Conservation (phyloP, 2,888 invertebrate species). For the Phyllotreta striolata region DNA sequence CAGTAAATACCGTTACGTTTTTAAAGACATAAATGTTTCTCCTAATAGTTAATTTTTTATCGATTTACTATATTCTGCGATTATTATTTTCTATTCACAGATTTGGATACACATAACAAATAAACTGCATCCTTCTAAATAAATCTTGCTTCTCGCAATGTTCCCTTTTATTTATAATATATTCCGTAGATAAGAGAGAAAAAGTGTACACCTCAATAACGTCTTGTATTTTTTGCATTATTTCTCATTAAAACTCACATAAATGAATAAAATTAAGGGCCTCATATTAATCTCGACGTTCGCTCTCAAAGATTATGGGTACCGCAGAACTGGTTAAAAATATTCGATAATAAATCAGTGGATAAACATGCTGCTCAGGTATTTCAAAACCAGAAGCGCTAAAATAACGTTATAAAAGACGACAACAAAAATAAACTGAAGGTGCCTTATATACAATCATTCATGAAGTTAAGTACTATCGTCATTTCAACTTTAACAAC, state of each 20-base stretch:
- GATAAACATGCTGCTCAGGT: conserved; percentile 56
- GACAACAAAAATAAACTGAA: conserved; percentile 42
- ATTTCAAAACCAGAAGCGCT: conserved; percentile 57
- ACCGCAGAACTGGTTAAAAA: conserved; percentile 56
- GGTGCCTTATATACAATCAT: conserved; percentile 33
- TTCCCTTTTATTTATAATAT: conserved; percentile 24
- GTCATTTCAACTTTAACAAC: conserved; percentile 8
- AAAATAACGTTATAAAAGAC: conserved; percentile 37
- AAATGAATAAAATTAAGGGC: conserved; percentile 51
- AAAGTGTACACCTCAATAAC: conserved; percentile 29
- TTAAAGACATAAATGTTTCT: no score
- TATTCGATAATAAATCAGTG: conserved; percentile 55
- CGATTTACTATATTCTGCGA: no score
- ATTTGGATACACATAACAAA: no score
- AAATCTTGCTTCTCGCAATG: conserved; percentile 12
- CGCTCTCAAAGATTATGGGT: conserved; percentile 48
- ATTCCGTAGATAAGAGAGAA: conserved; percentile 31
- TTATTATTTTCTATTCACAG: no score
- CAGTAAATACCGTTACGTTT: no score
- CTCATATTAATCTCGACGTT: conserved; percentile 48
- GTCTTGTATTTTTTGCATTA: conserved; percentile 39
- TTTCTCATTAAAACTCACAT: conserved; percentile 51
- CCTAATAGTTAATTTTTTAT: no score
- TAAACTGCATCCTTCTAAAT: no score
- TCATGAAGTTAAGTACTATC: conserved; percentile 29